Evolutionary conservation across 1,140 invertebrate genomes (phyloP).

Genomic region (Portunus trituberculatus): DNA sequence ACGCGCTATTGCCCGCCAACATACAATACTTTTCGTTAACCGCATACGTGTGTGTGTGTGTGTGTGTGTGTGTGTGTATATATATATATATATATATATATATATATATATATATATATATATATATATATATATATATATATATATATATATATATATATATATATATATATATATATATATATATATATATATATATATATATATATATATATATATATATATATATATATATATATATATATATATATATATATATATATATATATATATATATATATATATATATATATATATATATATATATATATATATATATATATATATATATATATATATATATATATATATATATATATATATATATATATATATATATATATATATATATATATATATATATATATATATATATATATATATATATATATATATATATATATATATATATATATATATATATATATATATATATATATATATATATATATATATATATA

Average conservation of each 20-base stretch:
- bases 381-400: slow-evolving; percentile 43
- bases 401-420: slow-evolving; percentile 38
- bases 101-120: no score
- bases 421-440: slow-evolving; percentile 43
- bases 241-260: slow-evolving; percentile 38
- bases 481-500: slow-evolving; percentile 33
- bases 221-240: not conserved
- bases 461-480: slow-evolving; percentile 43
- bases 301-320: slow-evolving; percentile 43
- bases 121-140: not conserved
- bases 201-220: slow-evolving; percentile 37
- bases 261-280: slow-evolving; percentile 38
- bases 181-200: not conserved
- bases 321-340: slow-evolving; percentile 43
- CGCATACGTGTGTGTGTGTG: no score
- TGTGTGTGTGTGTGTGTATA: not conserved
- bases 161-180: not conserved
- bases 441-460: slow-evolving; percentile 43
- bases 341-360: slow-evolving; percentile 38
- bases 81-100: not conserved
- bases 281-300: slow-evolving; percentile 43
- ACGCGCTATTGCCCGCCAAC: no score
- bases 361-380: slow-evolving; percentile 43
- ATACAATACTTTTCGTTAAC: not conserved
- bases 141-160: not conserved